Percentiles rank a stretch among this genome's conserved stretches.
phyloP scores from a whole-genome alignment of 2,888 invertebrate genomes.

The Osmoderma eremita region DNA sequence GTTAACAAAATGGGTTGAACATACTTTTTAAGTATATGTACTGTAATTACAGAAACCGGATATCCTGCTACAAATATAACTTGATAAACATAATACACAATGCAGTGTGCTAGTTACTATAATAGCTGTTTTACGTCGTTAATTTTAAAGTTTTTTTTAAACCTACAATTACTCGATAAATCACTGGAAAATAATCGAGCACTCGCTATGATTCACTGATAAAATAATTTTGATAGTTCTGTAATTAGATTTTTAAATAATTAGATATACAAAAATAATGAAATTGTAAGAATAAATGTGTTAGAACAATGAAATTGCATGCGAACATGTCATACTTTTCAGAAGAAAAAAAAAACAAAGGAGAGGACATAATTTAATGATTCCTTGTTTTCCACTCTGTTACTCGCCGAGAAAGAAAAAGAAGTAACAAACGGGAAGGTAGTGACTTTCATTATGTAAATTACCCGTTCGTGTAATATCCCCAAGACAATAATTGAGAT shows the following conservation, averaged over 20 bases:
- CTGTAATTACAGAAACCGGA: conserved; percentile 30
- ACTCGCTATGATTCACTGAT: no score
- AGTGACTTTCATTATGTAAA: conserved; percentile 25
- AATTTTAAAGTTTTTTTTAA: neutral
- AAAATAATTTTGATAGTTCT: neutral
- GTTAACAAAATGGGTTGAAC: conserved; percentile 21
- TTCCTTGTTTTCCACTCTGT: conserved; percentile 14
- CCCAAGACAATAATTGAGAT: conserved; percentile 26
- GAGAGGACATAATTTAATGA: conserved; percentile 2
- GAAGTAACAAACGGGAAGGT: conserved; percentile 5
- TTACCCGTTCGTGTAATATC: conserved; percentile 13
- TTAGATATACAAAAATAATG: neutral
- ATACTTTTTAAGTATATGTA: conserved; percentile 20
- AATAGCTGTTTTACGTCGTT: conserved; percentile 19
- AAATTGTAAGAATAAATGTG: conserved; percentile 7
- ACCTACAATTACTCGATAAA: neutral
- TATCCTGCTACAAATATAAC: conserved; percentile 36
- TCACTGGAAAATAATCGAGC: no score
- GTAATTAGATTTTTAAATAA: no score
- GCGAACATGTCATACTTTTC: conserved; percentile 15
- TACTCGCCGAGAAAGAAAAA: conserved; percentile 3
- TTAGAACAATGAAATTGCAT: conserved; percentile 8
- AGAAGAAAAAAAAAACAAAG: conserved; percentile 1
- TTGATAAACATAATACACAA: conserved; percentile 35
- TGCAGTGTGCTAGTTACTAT: conserved; percentile 4